These are phyloP conservation scores for Poeciliopsis infans DNA, from an alignment of 2,797 vertebrate species.

Conservation along the genomic window DNA sequence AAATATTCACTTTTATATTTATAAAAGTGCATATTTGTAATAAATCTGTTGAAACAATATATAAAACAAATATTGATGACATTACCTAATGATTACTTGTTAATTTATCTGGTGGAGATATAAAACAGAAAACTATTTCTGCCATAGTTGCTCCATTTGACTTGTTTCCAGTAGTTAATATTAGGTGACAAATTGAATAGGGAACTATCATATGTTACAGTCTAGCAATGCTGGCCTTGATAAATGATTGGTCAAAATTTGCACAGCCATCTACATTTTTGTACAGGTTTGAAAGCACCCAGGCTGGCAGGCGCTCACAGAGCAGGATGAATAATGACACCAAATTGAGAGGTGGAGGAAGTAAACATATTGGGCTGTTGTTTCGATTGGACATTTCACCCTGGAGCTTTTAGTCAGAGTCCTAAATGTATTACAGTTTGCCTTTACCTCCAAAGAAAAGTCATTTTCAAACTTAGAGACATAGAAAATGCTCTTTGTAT, in stretches of 20 bases:
- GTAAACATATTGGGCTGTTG: constrained; percentile 62
- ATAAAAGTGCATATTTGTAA: background rate
- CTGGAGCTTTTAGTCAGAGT: constrained; percentile 49
- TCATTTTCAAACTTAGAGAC: constrained; percentile 29
- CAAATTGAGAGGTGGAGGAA: constrained; percentile 56
- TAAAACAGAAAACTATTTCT: constrained; percentile 9
- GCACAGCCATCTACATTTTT: constrained; percentile 63
- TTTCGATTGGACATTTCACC: constrained; percentile 69
- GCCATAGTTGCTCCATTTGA: constrained; percentile 36
- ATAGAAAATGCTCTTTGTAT: constrained; percentile 31
- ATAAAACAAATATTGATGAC: constrained; percentile 12
- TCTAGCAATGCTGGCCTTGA: constrained; percentile 33
- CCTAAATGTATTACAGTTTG: constrained; percentile 55
- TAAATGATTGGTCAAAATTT: constrained; percentile 57
- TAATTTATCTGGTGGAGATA: background rate
- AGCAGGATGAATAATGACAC: constrained; percentile 68
- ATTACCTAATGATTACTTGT: constrained; percentile 43
- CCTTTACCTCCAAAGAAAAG: constrained; percentile 41
- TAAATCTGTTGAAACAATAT: background rate
- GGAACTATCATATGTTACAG: constrained; percentile 2
- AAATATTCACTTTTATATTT: too few species aligned
- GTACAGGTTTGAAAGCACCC: constrained; percentile 47
- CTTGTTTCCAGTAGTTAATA: constrained; percentile 33
- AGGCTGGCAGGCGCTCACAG: constrained; percentile 56
- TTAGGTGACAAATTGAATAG: background rate